Conservation (phyloP, 2,797 vertebrate species). For the Pipistrellus kuhlii region DNA sequence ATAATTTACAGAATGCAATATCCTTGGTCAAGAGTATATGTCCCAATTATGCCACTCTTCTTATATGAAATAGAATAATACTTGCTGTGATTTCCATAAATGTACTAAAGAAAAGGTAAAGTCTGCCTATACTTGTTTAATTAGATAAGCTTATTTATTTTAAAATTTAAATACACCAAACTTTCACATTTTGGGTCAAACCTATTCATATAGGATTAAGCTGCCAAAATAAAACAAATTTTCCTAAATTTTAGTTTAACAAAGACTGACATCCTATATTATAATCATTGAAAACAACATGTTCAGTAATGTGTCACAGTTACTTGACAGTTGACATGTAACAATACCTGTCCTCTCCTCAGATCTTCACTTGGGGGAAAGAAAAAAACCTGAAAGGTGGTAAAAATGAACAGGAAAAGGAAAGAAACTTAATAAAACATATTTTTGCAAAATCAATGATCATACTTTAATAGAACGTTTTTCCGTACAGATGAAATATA, state of each 20-base stretch:
- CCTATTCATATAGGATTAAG: slow-evolving; percentile 8
- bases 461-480: slow-evolving; percentile 71
- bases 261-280: slow-evolving; percentile 56
- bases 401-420: slow-evolving; percentile 75
- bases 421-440: slow-evolving; percentile 78
- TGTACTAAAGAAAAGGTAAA: slow-evolving; percentile 60
- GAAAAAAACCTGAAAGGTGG: slow-evolving; percentile 75
- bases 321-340: slow-evolving; percentile 73
- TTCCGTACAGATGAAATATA: slow-evolving; percentile 55
- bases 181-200: slow-evolving; percentile 69
- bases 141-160: slow-evolving; percentile 51
- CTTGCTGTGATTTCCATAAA: slow-evolving; percentile 59
- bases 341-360: slow-evolving; percentile 77
- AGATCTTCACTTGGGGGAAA: slow-evolving; percentile 78
- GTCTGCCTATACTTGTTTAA: slow-evolving; percentile 53
- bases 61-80: slow-evolving; percentile 60
- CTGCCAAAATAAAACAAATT: slow-evolving; percentile 71
- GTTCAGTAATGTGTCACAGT: slow-evolving; percentile 72
- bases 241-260: slow-evolving; percentile 61
- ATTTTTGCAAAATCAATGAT: slow-evolving; percentile 58
- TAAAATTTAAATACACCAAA: slow-evolving; percentile 68
- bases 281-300: slow-evolving; percentile 73
- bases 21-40: slow-evolving; percentile 34
- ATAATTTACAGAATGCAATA: slow-evolving; percentile 55
- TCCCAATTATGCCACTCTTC: slow-evolving; percentile 47